Percentiles rank a stretch among this genome's conserved stretches.
Conservation (phyloP, 2,888 invertebrate genomes). For the Pyrrhopygopsis socrates region DNA sequence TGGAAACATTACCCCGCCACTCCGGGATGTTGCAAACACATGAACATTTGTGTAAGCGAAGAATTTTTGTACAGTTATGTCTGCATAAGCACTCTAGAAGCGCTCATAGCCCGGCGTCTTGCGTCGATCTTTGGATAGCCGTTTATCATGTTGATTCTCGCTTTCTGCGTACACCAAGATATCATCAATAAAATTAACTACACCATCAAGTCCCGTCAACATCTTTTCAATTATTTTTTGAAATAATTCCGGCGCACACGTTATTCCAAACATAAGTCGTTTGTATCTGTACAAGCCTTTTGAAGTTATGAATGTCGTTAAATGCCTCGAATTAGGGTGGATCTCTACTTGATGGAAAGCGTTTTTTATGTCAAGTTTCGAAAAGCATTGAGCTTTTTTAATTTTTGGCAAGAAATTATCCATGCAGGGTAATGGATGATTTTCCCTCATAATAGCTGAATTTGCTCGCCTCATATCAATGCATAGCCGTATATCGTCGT, state of each 20-base stretch:
- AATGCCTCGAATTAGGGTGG: conserved; percentile 84
- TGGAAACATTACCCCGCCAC: no score
- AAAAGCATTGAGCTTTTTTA: conserved; percentile 66
- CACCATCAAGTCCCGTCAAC: conserved; percentile 50
- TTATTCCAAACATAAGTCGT: conserved; percentile 89
- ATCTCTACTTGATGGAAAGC: conserved; percentile 90
- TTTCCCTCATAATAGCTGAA: not conserved
- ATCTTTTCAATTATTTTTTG: conserved; percentile 88
- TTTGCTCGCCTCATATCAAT: not conserved
- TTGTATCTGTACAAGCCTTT: conserved; percentile 88
- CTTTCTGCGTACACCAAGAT: not conserved
- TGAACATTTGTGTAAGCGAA: no score
- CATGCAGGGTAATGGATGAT: not conserved
- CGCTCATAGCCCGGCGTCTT: no score
- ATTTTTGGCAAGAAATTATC: not conserved
- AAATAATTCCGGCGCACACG: conserved; percentile 89
- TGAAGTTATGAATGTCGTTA: conserved; percentile 86
- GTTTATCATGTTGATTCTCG: not conserved
- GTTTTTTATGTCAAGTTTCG: conserved; percentile 86
- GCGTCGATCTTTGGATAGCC: no score
- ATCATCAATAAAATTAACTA: conserved; percentile 82
- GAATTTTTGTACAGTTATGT: no score
- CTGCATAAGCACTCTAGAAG: no score
- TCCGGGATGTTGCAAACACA: no score
- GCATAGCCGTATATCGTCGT: not conserved